phyloP scores from a whole-genome alignment of 2,797 vertebrate species.

The Gastrophryne carolinensis region DNA sequence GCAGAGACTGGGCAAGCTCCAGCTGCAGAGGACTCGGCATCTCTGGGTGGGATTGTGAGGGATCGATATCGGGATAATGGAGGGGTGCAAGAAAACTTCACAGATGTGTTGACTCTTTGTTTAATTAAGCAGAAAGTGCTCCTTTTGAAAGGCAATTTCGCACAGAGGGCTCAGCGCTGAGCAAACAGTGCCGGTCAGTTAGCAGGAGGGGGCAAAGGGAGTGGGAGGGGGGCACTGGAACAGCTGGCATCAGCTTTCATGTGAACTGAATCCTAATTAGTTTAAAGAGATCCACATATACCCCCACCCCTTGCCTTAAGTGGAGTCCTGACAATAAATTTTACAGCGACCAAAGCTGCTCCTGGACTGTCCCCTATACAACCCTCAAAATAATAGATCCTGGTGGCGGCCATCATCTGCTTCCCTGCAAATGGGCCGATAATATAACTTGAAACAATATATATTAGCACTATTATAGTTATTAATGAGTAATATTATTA shows the following conservation, averaged over 20 bases:
- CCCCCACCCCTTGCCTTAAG: slow-evolving; percentile 56
- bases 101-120: slow-evolving; percentile 89
- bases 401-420: too few species aligned
- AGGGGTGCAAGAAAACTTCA: slow-evolving; percentile 79
- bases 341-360: slow-evolving; percentile 42
- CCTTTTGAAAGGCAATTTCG: slow-evolving; percentile 86
- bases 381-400: not conserved
- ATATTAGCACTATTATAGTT: too few species aligned
- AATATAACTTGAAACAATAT: too few species aligned
- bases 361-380: slow-evolving; percentile 14
- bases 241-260: slow-evolving; percentile 77
- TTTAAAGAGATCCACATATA: slow-evolving; percentile 67
- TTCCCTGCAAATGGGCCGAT: too few species aligned
- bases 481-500: too few species aligned
- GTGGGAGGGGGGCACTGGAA: slow-evolving; percentile 68
- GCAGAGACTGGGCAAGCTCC: too few species aligned
- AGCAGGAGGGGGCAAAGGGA: slow-evolving; percentile 51
- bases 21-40: not conserved
- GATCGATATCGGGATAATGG: slow-evolving; percentile 87
- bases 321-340: slow-evolving; percentile 62
- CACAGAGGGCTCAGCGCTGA: slow-evolving; percentile 74
- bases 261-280: slow-evolving; percentile 76
- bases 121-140: slow-evolving; percentile 83
- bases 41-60: slow-evolving; percentile 73
- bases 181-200: slow-evolving; percentile 68